phyloP scores from a whole-genome alignment of 2,113 vertebrate genomes.

The Pelecanoides urinatrix region DNA sequence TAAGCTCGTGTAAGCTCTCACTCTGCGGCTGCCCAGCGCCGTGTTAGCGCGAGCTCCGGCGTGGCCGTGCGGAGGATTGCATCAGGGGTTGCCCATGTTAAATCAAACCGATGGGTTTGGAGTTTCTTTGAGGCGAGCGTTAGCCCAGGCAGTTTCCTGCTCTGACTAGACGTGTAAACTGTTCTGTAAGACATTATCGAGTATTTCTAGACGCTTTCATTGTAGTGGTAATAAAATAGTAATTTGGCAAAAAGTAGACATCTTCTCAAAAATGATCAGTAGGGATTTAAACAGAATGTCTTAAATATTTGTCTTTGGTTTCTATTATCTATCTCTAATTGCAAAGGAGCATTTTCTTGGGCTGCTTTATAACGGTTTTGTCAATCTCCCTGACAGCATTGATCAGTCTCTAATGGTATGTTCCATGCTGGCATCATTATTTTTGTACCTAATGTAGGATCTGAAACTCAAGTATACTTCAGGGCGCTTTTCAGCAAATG shows the following conservation, averaged over 20 bases:
- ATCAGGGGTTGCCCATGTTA: neutral
- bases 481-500: neutral
- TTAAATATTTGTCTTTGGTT: neutral
- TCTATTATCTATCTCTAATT: neutral
- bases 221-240: neutral
- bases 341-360: neutral
- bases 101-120: fast-evolving
- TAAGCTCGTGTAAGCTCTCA: fast-evolving
- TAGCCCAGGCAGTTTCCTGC: neutral
- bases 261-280: neutral
- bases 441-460: neutral
- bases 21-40: neutral
- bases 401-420: neutral
- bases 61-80: fast-evolving
- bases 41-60: fast-evolving
- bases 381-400: fast-evolving
- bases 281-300: neutral
- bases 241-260: neutral
- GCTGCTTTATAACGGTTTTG: neutral
- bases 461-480: neutral
- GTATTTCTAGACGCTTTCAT: neutral
- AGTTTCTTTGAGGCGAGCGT: neutral
- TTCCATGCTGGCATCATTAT: neutral
- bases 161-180: fast-evolving
- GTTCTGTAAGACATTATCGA: neutral